Evolutionary conservation across 2,797 vertebrate genomes (phyloP).

Genomic region (Gadopsis bispinosus): DNA sequence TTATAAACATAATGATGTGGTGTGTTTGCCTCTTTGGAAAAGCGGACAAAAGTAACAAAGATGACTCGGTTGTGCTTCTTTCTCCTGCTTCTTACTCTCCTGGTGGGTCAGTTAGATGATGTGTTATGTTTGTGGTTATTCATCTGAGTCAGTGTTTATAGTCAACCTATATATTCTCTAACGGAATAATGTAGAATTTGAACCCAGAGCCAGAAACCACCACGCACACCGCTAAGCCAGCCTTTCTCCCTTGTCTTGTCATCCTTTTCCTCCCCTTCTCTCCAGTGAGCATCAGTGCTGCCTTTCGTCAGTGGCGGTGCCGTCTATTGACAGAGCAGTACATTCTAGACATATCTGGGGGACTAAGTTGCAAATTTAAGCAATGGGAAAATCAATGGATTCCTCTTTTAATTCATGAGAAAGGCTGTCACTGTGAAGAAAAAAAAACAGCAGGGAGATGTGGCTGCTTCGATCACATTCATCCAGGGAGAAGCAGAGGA

Average conservation of each 20-base stretch:
- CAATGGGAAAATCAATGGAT: slow-evolving; percentile 85
- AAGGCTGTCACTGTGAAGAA: slow-evolving; percentile 74
- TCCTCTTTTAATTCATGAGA: slow-evolving; percentile 86
- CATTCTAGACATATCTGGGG: slow-evolving; percentile 81
- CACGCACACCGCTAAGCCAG: slow-evolving; percentile 35
- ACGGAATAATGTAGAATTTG: slow-evolving; percentile 41
- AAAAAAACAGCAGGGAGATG: slow-evolving; percentile 76
- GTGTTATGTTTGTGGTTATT: slow-evolving; percentile 63
- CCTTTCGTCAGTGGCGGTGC: slow-evolving; percentile 59
- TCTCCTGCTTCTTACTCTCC: slow-evolving; percentile 29
- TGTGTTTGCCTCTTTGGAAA: slow-evolving; percentile 59
- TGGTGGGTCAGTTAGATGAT: slow-evolving; percentile 50
- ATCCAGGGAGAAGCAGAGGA: slow-evolving; percentile 64
- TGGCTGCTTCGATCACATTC: slow-evolving; percentile 75
- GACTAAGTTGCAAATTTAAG: slow-evolving; percentile 87
- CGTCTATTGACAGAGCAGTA: slow-evolving; percentile 80
- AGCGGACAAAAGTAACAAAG: slow-evolving; percentile 34
- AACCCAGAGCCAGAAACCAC: slow-evolving; percentile 57
- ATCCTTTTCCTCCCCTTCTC: slow-evolving; percentile 55
- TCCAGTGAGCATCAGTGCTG: slow-evolving; percentile 45
- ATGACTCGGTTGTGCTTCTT: slow-evolving; percentile 28
- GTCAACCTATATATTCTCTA: slow-evolving; percentile 51
- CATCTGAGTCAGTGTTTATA: slow-evolving; percentile 58
- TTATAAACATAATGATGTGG: slow-evolving; percentile 71
- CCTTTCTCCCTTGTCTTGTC: slow-evolving; percentile 76